Base-by-base conservation (phyloP, 2,113 vertebrate species). In the Chrysochloris asiatica region DNA sequence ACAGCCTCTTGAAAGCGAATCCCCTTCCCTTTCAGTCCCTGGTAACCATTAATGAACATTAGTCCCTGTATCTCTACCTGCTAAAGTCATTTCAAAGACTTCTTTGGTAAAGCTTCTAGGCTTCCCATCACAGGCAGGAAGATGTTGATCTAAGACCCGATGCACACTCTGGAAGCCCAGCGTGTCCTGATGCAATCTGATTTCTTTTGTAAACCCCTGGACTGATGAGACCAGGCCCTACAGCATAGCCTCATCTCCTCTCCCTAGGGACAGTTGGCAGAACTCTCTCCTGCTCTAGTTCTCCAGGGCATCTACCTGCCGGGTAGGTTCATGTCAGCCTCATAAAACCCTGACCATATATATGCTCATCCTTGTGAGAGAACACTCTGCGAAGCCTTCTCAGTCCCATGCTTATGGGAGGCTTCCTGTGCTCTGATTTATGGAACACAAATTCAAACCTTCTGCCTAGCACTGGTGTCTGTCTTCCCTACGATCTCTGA, bases 261-360 rank as follows among this genome's bases (percentile, higher is more conserved):
- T n/a, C n/a, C 21, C 2, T 28, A 4, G 33, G 24, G 33, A 88
- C 33, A 17, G 6, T 13, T 22, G 47, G 36, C 38, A 26, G 56
- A 67, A 54, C 3, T 36, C 56, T 38, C 56, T 43, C 38, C 38
- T 50, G n/a, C 33, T 65, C 38, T 47, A 38, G 22, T 38, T 50
- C 54, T 73, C 36, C 73, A 61, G 26, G 6, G 21, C 36, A 30
- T 30, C 73, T 2, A 1, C 11, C n/a, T 72, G n/a, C 5, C 0
- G 48, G 33, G 30, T 16, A 45, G 50, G 61, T 26, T n/a, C n/a
- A n/a, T n/a, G n/a, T n/a, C n/a, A 81, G 33, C 72, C 73, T 59
- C 1, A 0, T 72, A 43, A n/a, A 19, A 10, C 52, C 52, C 3
- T 12, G 45, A 36, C 67, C 45, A n/a, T 24, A 54, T 1, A 1